Conservation (phyloP, 2,113 vertebrate species). For the Megaptera novaeangliae region DNA sequence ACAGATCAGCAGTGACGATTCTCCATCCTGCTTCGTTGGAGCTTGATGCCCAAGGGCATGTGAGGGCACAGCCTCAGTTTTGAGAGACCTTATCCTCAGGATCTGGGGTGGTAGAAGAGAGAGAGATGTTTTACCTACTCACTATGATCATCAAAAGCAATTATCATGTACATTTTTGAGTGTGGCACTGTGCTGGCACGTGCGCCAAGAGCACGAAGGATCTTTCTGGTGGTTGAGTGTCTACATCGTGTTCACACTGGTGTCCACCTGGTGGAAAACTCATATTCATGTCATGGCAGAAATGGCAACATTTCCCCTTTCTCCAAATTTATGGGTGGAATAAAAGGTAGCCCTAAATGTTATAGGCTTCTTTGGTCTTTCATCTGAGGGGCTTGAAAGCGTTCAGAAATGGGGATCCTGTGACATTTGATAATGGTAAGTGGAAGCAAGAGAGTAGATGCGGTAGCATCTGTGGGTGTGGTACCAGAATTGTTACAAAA, state of each 20-base stretch:
- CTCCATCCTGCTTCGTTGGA: background rate
- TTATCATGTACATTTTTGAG: background rate
- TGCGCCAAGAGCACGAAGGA: background rate
- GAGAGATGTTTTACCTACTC: background rate
- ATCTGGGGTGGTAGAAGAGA: background rate
- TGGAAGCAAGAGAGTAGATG: background rate
- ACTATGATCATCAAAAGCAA: background rate
- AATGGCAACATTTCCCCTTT: background rate
- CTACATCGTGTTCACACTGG: background rate
- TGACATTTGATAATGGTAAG: background rate
- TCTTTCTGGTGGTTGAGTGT: background rate
- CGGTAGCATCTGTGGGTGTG: background rate
- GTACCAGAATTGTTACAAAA: background rate
- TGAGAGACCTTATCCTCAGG: background rate
- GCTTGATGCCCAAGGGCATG: background rate
- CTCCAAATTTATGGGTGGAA: background rate
- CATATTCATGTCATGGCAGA: background rate
- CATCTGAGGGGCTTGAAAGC: background rate
- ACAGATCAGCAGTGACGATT: background rate
- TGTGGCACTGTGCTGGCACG: background rate
- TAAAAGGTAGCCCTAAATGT: background rate
- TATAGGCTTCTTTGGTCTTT: background rate
- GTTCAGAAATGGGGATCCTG: background rate
- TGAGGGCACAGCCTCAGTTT: background rate
- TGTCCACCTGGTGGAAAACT: background rate